Percentiles rank a stretch among this genome's conserved stretches.
These are phyloP conservation scores for Zele albiditarsus DNA, from an alignment of 2,888 invertebrate species.

Conservation along the genomic window DNA sequence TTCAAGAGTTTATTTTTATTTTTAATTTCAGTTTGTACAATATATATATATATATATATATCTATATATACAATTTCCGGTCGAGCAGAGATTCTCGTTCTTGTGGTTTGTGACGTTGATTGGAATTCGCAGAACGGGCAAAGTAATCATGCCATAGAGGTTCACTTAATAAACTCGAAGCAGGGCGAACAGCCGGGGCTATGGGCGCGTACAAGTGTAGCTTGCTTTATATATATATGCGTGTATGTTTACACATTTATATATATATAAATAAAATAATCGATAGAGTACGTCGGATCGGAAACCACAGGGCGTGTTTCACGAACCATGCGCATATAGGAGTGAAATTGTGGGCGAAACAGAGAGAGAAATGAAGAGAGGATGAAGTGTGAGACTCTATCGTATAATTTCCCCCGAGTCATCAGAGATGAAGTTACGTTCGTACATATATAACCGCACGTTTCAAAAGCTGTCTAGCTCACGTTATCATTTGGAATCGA, in stretches of 20 bases:
- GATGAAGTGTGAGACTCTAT: conserved; percentile 36
- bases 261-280: conserved; percentile 14
- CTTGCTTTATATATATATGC: not conserved
- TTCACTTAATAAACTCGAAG: conserved; percentile 38
- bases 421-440: conserved; percentile 31
- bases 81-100: not conserved
- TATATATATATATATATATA: not conserved
- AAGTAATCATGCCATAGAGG: conserved; percentile 38
- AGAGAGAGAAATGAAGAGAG: conserved; percentile 25
- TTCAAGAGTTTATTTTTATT: not conserved
- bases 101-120: conserved; percentile 37
- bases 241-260: not conserved
- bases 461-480: conserved; percentile 16
- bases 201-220: not conserved
- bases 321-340: conserved; percentile 13
- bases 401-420: conserved; percentile 44
- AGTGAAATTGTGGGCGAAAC: conserved; percentile 23
- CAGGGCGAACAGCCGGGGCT: conserved; percentile 25
- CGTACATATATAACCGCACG: not conserved
- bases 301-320: conserved; percentile 14
- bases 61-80: too few species aligned
- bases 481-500: not conserved
- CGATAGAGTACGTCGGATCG: conserved; percentile 20
- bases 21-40: not conserved
- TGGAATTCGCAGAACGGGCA: conserved; percentile 35